Evolutionary conservation across 2,797 vertebrate species (phyloP), one percentile per base, ranked within the genome.

Genomic region (Chelidonichthys spinosus): DNA sequence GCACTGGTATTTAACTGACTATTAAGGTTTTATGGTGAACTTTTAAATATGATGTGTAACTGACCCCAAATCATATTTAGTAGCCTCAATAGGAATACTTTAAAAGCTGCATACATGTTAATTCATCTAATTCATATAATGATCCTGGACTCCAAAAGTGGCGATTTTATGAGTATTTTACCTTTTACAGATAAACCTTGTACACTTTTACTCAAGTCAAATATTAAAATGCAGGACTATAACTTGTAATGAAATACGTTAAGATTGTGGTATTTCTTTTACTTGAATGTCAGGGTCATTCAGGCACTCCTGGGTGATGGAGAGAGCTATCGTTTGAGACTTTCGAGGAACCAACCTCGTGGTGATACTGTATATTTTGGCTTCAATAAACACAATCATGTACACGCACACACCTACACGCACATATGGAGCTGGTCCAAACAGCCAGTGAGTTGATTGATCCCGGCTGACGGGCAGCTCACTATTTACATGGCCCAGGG

Each of bases 381-480:
- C 67, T 78, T 84, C 76, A 82, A 10, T 81, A 77, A 78, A 82
- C 74, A 78, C 56, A 78, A 74, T 69, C 79, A 61, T 53, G 58
- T 46, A 65, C 43, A 71, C 52, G 62, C 56, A 64, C 33, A 63
- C 32, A 55, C 61, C 73, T 32, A 80, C 42, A 73, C 63, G 75
- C 72, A 79, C 81, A 93, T 71, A 82, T 81, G 88, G 86, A 77
- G 65, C 75, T 82, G 82, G 72, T 90, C 89, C 93, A 93, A 92
- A 93, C 90, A 94, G 64, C 85, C 89, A 90, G 75, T 33, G 64
- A 73, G 64, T 52, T 92, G 91, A 94, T 86, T 92, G 92, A 94
- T 93, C 89, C 89, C 83, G 85, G 85, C 78, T 88, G 91, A 93
- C 66, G 78, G 83, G 81, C 71, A 25, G 78, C 63, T 60, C 58